phyloP scores from a whole-genome alignment of 2,888 invertebrate species.

The Orthonychiurus folsomi region DNA sequence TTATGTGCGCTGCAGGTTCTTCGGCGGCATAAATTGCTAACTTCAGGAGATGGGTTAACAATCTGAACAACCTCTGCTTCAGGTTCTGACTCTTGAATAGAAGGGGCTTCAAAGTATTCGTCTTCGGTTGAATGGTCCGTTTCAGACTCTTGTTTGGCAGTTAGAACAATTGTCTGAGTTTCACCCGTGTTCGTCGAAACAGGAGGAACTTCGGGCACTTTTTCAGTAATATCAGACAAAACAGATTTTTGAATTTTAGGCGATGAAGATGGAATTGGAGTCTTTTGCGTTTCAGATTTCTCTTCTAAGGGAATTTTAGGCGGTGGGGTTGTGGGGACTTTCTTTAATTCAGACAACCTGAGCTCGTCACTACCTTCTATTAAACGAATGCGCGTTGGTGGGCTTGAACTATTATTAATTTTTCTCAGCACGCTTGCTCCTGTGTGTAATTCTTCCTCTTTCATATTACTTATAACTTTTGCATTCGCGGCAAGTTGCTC shows the following conservation, averaged over 20 bases:
- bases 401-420: neutral
- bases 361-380: neutral
- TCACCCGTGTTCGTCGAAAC: too few relatives aligned
- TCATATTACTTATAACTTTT: constrained; percentile 15
- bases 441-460: neutral
- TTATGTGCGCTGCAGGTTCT: too few relatives aligned
- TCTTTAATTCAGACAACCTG: neutral
- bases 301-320: neutral
- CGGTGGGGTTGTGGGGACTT: neutral
- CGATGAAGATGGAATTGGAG: neutral
- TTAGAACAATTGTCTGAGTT: too few relatives aligned
- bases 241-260: too few relatives aligned
- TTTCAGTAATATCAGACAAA: neutral
- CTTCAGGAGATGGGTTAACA: neutral
- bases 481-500: neutral
- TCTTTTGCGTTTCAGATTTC: neutral
- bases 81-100: neutral
- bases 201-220: neutral
- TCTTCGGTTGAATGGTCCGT: neutral
- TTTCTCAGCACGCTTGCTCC: neutral
- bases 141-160: too few relatives aligned
- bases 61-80: neutral
- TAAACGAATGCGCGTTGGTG: neutral
- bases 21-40: neutral
- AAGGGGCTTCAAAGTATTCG: neutral